phyloP scores from a whole-genome alignment of 2,113 vertebrate species.

The Campylomormyrus numenius region DNA sequence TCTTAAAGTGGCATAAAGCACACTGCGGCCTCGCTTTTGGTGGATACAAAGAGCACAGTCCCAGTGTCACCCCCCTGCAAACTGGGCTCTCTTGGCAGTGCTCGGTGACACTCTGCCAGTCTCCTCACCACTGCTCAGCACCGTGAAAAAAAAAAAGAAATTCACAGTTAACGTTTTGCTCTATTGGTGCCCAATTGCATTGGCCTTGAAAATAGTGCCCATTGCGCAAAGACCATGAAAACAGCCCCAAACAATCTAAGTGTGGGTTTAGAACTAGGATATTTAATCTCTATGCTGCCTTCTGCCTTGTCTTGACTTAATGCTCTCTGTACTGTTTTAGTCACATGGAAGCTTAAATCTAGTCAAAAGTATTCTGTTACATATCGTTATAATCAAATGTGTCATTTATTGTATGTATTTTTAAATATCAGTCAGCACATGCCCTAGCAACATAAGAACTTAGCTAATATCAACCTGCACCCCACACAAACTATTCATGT shows the following conservation, averaged over 20 bases:
- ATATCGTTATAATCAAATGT: background rate
- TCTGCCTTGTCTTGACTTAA: background rate
- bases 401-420: background rate
- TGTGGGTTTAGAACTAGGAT: background rate
- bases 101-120: background rate
- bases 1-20: background rate
- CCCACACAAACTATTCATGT: background rate
- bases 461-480: background rate
- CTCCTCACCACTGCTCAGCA: background rate
- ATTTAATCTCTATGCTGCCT: background rate
- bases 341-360: background rate
- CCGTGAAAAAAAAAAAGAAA: background rate
- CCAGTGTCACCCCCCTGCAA: background rate
- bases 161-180: background rate
- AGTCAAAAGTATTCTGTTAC: background rate
- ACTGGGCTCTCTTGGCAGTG: background rate
- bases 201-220: background rate
- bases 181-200: background rate
- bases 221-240: background rate
- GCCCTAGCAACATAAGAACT: background rate
- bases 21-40: background rate
- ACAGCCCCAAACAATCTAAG: background rate
- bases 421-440: background rate
- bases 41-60: background rate
- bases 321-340: background rate